Conservation (phyloP, 2,888 invertebrate species). For the Eurytoma californica region DNA sequence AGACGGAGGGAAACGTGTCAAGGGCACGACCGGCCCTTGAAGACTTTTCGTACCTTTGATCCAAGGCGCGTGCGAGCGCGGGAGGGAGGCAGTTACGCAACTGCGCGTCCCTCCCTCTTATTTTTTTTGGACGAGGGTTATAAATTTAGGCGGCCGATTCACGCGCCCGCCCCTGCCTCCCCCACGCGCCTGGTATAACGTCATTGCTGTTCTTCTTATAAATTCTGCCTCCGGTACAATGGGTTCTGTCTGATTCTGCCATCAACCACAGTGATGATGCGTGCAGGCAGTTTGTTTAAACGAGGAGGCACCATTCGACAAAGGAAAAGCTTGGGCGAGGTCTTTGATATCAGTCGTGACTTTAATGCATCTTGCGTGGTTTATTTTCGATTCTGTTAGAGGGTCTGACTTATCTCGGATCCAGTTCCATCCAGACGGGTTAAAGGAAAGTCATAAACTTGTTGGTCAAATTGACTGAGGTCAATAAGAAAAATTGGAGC, state of each 20-base stretch:
- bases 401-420: background rate
- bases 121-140: slow-evolving; percentile 32
- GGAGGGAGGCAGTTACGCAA: slow-evolving; percentile 40
- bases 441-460: background rate
- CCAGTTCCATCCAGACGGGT: background rate
- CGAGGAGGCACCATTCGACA: background rate
- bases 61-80: background rate
- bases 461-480: background rate
- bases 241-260: background rate
- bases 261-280: background rate
- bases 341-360: background rate
- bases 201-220: background rate
- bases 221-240: background rate
- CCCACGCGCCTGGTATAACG: background rate
- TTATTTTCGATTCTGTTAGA: background rate
- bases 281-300: slow-evolving; percentile 30
- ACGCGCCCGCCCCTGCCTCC: background rate
- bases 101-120: background rate
- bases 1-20: slow-evolving; percentile 51
- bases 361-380: background rate
- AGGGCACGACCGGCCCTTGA: slow-evolving; percentile 59
- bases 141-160: slow-evolving; percentile 50
- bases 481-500: background rate
- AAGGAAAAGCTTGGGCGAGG: slow-evolving; percentile 8
- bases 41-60: background rate